phyloP scores from a whole-genome alignment of 2,113 vertebrate genomes.

The Nasalis larvatus region DNA sequence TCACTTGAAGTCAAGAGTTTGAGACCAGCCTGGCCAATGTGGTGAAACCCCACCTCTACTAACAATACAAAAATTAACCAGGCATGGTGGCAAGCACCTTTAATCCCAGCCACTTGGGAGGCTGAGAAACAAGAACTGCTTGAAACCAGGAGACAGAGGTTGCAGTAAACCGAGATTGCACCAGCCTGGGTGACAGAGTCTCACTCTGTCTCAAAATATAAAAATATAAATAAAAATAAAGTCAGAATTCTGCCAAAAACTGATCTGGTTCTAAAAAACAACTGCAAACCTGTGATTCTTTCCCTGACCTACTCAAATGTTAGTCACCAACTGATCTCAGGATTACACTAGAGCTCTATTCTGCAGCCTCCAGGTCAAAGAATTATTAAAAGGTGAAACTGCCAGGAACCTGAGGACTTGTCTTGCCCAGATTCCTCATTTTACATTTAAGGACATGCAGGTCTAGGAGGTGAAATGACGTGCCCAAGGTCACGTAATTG shows the following conservation, averaged over 20 bases:
- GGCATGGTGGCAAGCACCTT: too few species aligned
- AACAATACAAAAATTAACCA: too few species aligned
- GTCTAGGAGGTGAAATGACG: neutral
- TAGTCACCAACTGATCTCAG: neutral
- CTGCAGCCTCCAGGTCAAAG: neutral
- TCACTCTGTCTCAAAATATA: too few species aligned
- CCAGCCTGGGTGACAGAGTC: too few species aligned
- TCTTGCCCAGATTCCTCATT: neutral
- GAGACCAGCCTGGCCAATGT: too few species aligned
- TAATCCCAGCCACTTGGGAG: too few species aligned
- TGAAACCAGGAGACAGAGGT: too few species aligned
- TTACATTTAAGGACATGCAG: neutral
- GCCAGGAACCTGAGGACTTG: neutral
- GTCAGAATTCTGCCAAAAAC: neutral
- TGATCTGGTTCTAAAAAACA: neutral
- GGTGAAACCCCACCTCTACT: too few species aligned
- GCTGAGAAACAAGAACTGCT: too few species aligned
- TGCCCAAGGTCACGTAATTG: constrained; percentile 31
- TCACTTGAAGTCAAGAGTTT: too few species aligned
- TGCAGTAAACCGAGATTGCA: too few species aligned
- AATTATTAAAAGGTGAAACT: neutral
- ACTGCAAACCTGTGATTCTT: neutral
- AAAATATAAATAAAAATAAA: neutral
- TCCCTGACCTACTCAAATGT: neutral
- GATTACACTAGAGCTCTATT: neutral